A percentile compares a stretch with the other conserved stretches of the same genome.
Conservation (phyloP, 2,113 vertebrate genomes). For the Engystomops pustulosus region DNA sequence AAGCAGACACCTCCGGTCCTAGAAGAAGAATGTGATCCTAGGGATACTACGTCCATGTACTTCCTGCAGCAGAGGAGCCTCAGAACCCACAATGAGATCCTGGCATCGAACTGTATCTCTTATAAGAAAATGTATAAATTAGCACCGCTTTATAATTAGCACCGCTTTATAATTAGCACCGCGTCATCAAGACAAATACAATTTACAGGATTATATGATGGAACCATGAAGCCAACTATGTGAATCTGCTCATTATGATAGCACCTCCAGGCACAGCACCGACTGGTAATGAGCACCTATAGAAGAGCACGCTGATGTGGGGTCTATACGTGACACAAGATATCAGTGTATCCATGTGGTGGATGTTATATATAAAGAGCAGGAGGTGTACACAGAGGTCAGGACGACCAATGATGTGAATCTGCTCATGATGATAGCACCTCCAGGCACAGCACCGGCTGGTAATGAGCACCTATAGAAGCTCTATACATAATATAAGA, state of each 20-base stretch:
- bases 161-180: not conserved
- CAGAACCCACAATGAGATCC: too few species aligned
- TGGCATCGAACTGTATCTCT: too few species aligned
- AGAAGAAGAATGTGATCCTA: too few species aligned
- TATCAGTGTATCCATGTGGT: too few species aligned
- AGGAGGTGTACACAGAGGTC: too few species aligned
- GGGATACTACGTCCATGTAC: too few species aligned
- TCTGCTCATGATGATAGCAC: not conserved
- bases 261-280: not conserved
- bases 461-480: not conserved
- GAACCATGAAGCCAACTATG: not conserved
- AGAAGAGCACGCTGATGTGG: not conserved
- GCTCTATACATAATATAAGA: not conserved
- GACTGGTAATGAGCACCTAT: not conserved
- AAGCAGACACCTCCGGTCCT: too few species aligned
- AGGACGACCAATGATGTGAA: not conserved
- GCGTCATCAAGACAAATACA: not conserved
- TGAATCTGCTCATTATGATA: not conserved
- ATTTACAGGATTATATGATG: not conserved
- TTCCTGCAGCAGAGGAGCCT: too few species aligned
- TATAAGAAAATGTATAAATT: too few species aligned
- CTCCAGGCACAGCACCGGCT: not conserved
- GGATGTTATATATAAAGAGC: not conserved
- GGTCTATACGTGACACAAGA: not conserved
- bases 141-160: too few species aligned